These are phyloP conservation scores for Ormia ochracea DNA, from an alignment of 2,888 invertebrate species.

Conservation along the genomic window DNA sequence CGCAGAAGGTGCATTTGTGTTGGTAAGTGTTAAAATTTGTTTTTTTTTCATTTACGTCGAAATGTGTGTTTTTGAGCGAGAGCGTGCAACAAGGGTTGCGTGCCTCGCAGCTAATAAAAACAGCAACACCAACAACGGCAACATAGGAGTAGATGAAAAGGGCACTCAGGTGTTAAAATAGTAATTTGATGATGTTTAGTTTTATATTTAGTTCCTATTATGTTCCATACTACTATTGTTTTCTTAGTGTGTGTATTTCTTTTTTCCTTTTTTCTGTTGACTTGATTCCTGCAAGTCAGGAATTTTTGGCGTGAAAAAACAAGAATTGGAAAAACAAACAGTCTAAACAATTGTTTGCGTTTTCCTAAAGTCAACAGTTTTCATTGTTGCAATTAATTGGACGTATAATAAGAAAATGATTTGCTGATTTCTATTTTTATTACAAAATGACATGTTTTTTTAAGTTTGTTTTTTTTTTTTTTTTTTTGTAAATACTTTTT, in stretches of 20 bases:
- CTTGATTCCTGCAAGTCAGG: slow-evolving; percentile 33
- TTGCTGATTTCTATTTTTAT: slow-evolving; percentile 48
- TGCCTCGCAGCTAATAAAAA: slow-evolving; percentile 50
- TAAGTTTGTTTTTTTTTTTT: background rate
- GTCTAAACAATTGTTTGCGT: slow-evolving; percentile 41
- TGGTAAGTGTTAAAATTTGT: slow-evolving; percentile 13
- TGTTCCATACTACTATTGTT: slow-evolving; percentile 25
- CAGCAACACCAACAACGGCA: slow-evolving; percentile 9
- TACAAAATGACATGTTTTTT: slow-evolving; percentile 23
- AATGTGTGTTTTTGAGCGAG: background rate
- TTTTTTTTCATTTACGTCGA: background rate
- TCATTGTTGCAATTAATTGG: slow-evolving; percentile 57
- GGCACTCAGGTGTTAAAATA: slow-evolving; percentile 62
- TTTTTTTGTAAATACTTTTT: too few relatives aligned
- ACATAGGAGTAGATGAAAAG: slow-evolving; percentile 36
- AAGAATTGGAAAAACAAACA: slow-evolving; percentile 48
- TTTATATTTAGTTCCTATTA: slow-evolving; percentile 50
- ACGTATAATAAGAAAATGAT: slow-evolving; percentile 53
- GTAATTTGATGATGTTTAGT: slow-evolving; percentile 63
- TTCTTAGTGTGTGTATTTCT: background rate
- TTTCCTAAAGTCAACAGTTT: slow-evolving; percentile 56
- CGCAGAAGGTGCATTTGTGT: slow-evolving; percentile 12
- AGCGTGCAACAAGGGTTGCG: slow-evolving; percentile 51
- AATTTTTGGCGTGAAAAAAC: slow-evolving; percentile 53
- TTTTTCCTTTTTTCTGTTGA: slow-evolving; percentile 29